Evolutionary conservation across 2,888 invertebrate genomes (phyloP).

Genomic region (Magallana nippona): DNA sequence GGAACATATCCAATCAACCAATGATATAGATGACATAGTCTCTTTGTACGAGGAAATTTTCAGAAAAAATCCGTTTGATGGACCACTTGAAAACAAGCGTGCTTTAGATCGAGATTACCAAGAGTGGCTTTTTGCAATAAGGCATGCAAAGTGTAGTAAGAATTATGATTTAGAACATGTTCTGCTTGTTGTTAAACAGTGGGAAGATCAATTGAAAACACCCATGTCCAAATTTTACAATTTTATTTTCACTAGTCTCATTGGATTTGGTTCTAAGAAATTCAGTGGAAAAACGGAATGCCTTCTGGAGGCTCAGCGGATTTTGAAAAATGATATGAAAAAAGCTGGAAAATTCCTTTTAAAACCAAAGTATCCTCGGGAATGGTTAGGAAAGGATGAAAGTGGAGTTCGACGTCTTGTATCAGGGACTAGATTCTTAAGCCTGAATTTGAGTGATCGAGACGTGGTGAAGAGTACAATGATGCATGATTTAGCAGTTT

Average conservation of each 20-base stretch:
- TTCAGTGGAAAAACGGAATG: slow-evolving; percentile 47
- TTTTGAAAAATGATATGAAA: slow-evolving; percentile 47
- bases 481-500: slow-evolving; percentile 44
- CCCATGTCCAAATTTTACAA: slow-evolving; percentile 54
- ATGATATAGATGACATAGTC: slow-evolving; percentile 51
- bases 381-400: slow-evolving; percentile 55
- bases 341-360: slow-evolving; percentile 46
- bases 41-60: slow-evolving; percentile 52
- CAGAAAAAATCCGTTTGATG: slow-evolving; percentile 31
- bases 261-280: slow-evolving; percentile 54
- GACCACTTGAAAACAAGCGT: slow-evolving; percentile 48
- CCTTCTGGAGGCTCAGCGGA: slow-evolving; percentile 50
- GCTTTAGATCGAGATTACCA: slow-evolving; percentile 52
- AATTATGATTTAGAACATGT: slow-evolving; percentile 53
- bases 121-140: slow-evolving; percentile 58
- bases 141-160: slow-evolving; percentile 43
- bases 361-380: slow-evolving; percentile 53
- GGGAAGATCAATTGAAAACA: slow-evolving; percentile 51
- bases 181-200: slow-evolving; percentile 48
- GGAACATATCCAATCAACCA: slow-evolving; percentile 43
- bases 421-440: slow-evolving; percentile 51
- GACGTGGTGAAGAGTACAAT: background rate
- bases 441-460: slow-evolving; percentile 23
- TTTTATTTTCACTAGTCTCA: slow-evolving; percentile 55
- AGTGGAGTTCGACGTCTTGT: slow-evolving; percentile 50